Evolutionary conservation across 2,797 vertebrate species (phyloP).

Genomic region (Acanthiza pusilla): DNA sequence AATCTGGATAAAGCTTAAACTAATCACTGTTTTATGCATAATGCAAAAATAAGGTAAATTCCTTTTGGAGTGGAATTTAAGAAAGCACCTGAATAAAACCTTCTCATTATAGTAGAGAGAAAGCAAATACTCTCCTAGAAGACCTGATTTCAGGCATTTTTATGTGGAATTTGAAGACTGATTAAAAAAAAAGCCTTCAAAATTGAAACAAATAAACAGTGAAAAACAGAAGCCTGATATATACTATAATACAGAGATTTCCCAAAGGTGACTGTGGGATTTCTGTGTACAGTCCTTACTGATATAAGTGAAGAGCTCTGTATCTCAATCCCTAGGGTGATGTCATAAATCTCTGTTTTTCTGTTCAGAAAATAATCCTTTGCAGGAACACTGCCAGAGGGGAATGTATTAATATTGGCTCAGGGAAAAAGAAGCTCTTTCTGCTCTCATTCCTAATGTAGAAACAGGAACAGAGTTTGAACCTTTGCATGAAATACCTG

Average conservation of each 20-base stretch:
- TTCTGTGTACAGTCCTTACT: neutral
- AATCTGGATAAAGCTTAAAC: slow-evolving; percentile 53
- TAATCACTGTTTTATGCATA: slow-evolving; percentile 3
- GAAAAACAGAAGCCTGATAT: neutral
- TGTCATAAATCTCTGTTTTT: neutral
- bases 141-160: neutral
- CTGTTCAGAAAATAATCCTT: slow-evolving; percentile 29
- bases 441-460: neutral
- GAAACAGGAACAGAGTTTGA: neutral
- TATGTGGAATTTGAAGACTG: neutral
- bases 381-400: neutral
- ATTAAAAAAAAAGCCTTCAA: neutral
- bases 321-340: slow-evolving; percentile 9
- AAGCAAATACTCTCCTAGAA: neutral
- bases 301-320: slow-evolving; percentile 18
- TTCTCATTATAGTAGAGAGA: neutral
- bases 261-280: slow-evolving; percentile 17
- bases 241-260: slow-evolving; percentile 18
- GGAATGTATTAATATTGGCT: slow-evolving; percentile 1
- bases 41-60: slow-evolving; percentile 40
- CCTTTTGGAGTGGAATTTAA: neutral
- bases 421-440: neutral
- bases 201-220: neutral
- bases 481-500: neutral
- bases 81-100: slow-evolving; percentile 9